Evolutionary conservation across 2,888 invertebrate species (phyloP).

Genomic region (Herminia tarsipennalis): DNA sequence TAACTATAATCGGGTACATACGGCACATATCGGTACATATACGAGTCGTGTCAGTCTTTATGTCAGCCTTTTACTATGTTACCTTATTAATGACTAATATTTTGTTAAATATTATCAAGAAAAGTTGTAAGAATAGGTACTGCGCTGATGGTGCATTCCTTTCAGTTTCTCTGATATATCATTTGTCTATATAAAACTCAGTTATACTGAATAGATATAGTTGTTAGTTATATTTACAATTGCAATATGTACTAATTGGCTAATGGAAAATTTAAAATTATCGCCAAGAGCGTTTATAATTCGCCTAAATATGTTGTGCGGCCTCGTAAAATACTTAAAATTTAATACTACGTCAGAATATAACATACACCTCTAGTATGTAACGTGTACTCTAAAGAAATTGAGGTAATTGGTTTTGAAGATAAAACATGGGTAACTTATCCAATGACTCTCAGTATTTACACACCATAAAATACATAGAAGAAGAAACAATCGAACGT

Average conservation of each 20-base stretch:
- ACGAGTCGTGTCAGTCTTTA: conserved; percentile 50
- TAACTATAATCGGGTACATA: no score
- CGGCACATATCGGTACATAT: neutral
- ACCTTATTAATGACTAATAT: conserved; percentile 62
- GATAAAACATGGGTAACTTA: conserved; percentile 81
- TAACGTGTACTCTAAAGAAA: conserved; percentile 78
- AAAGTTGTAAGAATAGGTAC: conserved; percentile 64
- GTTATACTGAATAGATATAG: conserved; percentile 56
- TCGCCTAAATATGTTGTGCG: conserved; percentile 62
- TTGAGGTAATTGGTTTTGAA: conserved; percentile 85
- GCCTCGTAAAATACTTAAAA: conserved; percentile 67
- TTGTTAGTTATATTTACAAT: conserved; percentile 73
- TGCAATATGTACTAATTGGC: conserved; percentile 61
- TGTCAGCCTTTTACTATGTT: conserved; percentile 45
- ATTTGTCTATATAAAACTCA: conserved; percentile 50
- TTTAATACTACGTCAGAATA: conserved; percentile 76
- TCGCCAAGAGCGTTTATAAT: conserved; percentile 57
- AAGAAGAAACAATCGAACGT: conserved; percentile 45
- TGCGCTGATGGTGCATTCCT: conserved; percentile 64
- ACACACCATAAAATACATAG: conserved; percentile 61
- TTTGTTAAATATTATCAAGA: conserved; percentile 62
- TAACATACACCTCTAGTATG: conserved; percentile 70
- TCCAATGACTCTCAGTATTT: conserved; percentile 82
- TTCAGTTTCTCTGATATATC: conserved; percentile 47
- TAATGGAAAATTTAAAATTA: conserved; percentile 61